Conservation (phyloP, 2,888 invertebrate genomes). For the Actias luna region DNA sequence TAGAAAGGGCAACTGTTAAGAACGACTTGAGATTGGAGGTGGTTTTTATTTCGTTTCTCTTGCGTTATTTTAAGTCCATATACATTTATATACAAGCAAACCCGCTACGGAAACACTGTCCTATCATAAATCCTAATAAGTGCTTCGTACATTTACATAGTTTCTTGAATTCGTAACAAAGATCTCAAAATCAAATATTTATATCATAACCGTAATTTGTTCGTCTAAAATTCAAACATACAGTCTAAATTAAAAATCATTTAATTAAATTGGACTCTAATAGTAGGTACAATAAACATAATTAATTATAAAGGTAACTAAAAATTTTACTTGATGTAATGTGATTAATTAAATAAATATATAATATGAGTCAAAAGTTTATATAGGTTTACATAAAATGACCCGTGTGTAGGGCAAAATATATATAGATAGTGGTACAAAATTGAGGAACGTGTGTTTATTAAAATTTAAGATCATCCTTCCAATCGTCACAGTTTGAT, state of each 20-base stretch:
- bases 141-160: no score
- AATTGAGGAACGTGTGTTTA: not conserved
- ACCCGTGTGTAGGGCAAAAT: not conserved
- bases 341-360: no score
- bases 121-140: no score
- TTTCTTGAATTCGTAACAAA: not conserved
- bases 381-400: not conserved
- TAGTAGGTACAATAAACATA: slow-evolving; percentile 9
- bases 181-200: not conserved
- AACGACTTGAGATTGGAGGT: slow-evolving; percentile 74
- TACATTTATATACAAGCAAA: no score
- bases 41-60: slow-evolving; percentile 16
- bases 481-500: slow-evolving; percentile 89
- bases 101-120: no score
- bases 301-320: not conserved
- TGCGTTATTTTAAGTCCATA: no score
- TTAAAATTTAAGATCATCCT: slow-evolving; percentile 58
- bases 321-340: no score
- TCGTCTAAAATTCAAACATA: not conserved
- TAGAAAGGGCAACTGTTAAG: slow-evolving; percentile 57
- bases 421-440: not conserved
- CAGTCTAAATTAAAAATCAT: not conserved
- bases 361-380: no score
- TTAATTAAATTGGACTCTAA: not conserved
- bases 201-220: no score